These are phyloP conservation scores for Paracanthobrama guichenoti DNA, from an alignment of 2,113 vertebrate genomes.

Conservation along the genomic window DNA sequence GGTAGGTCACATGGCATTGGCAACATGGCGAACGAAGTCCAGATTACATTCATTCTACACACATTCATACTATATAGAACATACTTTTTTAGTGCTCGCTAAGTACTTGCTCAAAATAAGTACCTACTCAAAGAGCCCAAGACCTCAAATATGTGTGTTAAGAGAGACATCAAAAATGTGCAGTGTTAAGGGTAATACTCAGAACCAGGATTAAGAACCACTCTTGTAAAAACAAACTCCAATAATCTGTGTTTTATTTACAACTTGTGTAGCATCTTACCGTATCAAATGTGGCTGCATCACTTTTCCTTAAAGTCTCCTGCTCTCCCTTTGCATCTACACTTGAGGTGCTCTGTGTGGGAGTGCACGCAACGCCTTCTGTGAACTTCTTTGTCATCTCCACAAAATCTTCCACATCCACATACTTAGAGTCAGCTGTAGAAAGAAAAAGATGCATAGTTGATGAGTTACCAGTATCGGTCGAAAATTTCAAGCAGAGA, in stretches of 20 bases:
- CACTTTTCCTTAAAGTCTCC: constrained; percentile 28
- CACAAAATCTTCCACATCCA: constrained; percentile 92
- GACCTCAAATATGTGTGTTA: no score
- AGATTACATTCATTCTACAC: no score
- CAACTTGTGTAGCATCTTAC: not conserved
- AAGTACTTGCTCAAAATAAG: no score
- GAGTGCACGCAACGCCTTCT: constrained; percentile 80
- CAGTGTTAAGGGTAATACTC: no score
- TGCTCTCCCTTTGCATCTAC: constrained; percentile 70
- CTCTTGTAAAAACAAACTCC: not conserved
- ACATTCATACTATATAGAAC: no score
- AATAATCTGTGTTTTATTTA: not conserved
- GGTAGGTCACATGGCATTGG: no score
- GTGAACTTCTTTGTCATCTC: constrained; percentile 95
- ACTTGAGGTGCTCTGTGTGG: constrained; percentile 64
- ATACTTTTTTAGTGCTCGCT: no score
- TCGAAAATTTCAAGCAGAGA: not conserved
- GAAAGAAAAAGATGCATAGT: not conserved
- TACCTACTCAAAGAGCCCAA: no score
- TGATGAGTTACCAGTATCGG: not conserved
- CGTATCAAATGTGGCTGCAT: not conserved
- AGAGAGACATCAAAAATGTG: no score
- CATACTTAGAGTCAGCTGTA: constrained; percentile 77
- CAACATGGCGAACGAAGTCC: no score
- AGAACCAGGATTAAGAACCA: no score